A percentile compares a stretch with the other conserved stretches of the same genome.
These are phyloP conservation scores for Megalurothrips usitatus DNA, from an alignment of 2,888 invertebrate species.

Conservation along the genomic window DNA sequence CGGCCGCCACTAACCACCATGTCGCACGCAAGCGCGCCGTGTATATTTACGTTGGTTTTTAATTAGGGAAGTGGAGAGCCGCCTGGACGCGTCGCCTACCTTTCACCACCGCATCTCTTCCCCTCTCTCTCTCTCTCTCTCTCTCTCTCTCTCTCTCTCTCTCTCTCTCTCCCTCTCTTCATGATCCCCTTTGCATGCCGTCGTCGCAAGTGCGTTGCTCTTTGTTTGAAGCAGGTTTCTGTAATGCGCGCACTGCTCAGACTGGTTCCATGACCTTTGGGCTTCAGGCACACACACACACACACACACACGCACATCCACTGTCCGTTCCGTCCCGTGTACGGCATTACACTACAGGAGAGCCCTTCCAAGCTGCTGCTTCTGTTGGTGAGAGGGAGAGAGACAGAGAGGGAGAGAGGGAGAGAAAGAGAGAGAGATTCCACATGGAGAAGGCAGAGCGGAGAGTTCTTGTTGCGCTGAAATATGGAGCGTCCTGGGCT, in stretches of 20 bases:
- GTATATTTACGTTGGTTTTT: no score
- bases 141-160: no score
- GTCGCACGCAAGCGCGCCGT: no score
- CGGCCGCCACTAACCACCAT: no score
- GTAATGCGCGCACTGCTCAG: neutral
- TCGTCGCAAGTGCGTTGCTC: neutral
- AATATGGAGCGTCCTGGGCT: neutral
- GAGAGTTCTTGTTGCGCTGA: constrained; percentile 8
- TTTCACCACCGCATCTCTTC: neutral
- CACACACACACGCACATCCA: no score
- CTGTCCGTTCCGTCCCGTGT: no score
- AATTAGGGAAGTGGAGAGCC: no score
- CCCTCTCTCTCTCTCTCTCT: neutral
- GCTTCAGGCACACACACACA: neutral
- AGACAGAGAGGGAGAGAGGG: neutral
- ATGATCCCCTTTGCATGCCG: neutral
- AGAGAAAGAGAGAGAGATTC: neutral
- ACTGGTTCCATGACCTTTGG: constrained; percentile 23
- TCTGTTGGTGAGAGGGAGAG: neutral
- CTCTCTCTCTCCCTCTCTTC: neutral
- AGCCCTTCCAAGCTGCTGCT: no score
- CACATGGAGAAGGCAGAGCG: neutral
- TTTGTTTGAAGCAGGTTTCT: neutral
- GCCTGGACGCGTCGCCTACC: no score
- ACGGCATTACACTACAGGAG: no score